Conservation (phyloP, 37 sponge, comb jelly and placozoan species). For the Dysidea cf. avara region DNA sequence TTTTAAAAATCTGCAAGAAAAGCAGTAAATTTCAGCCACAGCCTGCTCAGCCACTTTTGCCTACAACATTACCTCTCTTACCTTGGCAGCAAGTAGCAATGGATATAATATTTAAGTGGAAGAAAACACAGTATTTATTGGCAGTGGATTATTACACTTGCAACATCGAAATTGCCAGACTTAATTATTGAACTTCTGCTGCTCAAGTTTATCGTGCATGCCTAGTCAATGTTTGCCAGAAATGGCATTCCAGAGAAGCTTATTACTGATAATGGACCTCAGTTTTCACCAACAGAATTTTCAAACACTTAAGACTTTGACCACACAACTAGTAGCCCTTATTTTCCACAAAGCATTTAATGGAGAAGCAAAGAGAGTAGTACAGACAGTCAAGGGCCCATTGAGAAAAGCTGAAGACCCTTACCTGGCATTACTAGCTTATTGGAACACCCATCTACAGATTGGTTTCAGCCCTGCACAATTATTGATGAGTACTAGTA, state of each 20-base stretch:
- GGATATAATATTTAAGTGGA: constrained; percentile 50
- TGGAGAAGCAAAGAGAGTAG: constrained; percentile 59
- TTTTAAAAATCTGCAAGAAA: too few species aligned
- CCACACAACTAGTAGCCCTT: constrained; percentile 53
- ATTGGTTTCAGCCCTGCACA: constrained; percentile 42
- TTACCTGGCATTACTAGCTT: constrained; percentile 32
- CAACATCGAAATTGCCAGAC: constrained; percentile 43
- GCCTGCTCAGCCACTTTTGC: constrained; percentile 14
- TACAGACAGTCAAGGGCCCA: constrained; percentile 19
- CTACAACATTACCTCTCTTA: constrained; percentile 24
- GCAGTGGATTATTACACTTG: constrained; percentile 55
- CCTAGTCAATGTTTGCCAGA: constrained; percentile 53
- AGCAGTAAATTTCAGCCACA: too few species aligned
- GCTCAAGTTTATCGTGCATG: constrained; percentile 24
- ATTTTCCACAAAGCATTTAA: constrained; percentile 48
- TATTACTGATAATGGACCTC: too few species aligned
- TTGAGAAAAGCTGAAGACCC: too few species aligned
- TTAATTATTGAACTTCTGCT: constrained; percentile 4
- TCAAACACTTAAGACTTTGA: constrained; percentile 26
- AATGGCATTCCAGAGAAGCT: constrained; percentile 56
- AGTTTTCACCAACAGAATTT: too few species aligned
- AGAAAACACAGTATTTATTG: constrained; percentile 31
- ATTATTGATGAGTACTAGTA: constrained; percentile 39
- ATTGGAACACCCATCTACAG: constrained; percentile 45
- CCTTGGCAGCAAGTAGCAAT: constrained; percentile 63